Conservation (phyloP, 1,140 invertebrate genomes). For the Leptinotarsa texana region DNA sequence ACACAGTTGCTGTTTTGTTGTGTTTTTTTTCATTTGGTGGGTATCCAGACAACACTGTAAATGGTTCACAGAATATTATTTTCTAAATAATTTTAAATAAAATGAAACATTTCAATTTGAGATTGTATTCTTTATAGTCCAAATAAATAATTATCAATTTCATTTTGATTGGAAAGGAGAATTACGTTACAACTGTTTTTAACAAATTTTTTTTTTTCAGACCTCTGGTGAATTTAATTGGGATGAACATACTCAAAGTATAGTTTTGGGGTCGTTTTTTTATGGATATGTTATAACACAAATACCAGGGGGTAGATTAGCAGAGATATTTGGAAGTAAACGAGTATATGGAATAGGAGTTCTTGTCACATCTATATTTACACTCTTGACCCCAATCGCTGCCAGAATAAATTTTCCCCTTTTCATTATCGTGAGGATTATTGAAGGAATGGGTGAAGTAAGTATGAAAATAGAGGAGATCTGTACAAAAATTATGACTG, state of each 20-base stretch:
- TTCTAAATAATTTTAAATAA: no score
- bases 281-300: constrained; percentile 86
- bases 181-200: no score
- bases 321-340: constrained; percentile 80
- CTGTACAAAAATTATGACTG: no score
- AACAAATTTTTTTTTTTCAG: constrained; percentile 55
- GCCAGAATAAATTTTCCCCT: constrained; percentile 71
- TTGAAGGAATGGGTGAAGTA: constrained; percentile 86
- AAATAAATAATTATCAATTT: no score
- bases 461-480: constrained; percentile 12
- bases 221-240: constrained; percentile 73
- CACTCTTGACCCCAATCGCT: constrained; percentile 73
- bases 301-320: constrained; percentile 81
- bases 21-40: no score
- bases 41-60: no score
- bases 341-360: constrained; percentile 78
- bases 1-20: no score
- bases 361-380: constrained; percentile 76
- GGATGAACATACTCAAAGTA: constrained; percentile 76
- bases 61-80: no score
- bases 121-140: no score
- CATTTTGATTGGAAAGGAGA: no score
- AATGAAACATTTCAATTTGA: no score
- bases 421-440: constrained; percentile 76
- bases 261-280: constrained; percentile 84